Evolutionary conservation across 2,888 invertebrate genomes (phyloP), one percentile per base, ranked within the genome.

Genomic region (Acheta domesticus): DNA sequence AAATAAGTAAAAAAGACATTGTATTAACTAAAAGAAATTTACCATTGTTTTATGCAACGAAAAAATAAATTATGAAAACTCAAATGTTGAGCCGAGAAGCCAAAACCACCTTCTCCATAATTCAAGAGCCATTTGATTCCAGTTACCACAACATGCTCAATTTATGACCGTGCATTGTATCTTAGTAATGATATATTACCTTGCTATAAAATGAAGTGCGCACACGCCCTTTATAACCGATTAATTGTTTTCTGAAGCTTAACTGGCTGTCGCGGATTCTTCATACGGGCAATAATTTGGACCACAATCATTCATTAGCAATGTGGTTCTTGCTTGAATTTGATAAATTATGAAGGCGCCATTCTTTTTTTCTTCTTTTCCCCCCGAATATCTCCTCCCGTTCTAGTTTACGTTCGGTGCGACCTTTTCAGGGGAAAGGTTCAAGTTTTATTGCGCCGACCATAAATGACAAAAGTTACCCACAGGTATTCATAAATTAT

Each of bases 51-150:
- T 36, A 36, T 36, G 8, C 8, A 36, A 5, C 36, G 5, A 36
- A 36, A 36, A 62, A 12, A n/a, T 19, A 62, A 62, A 62, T 19
- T 62, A 62, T 62, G 14, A 62, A 62, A 62, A 19, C n/a, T n/a
- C 62, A 62, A 62, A 62, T 62, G 36, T 8, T 36, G 36, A 36
- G 36, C 8, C 36, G 36, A 36, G 36, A 36, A 36, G 36, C 36
- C 36, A 36, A 36, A 36, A 62, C 62, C 62, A n/a, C 62, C 62
- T 62, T 36, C 8, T 36, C 36, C 36, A 36, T 36, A n/a, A 62
- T 62, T n/a, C 62, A 62, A 62, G 62, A 62, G 62, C 62, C 62
- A 62, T n/a, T 62, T n/a, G n/a, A 62, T 62, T 14, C 62, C n/a
- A 62, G 62, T 62, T 62, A 19, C 62, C 62, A 62, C n/a, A 62